Percentiles rank a stretch among this genome's conserved stretches.
phyloP scores from a whole-genome alignment of 2,113 vertebrate species.

The Ptyas mucosa region DNA sequence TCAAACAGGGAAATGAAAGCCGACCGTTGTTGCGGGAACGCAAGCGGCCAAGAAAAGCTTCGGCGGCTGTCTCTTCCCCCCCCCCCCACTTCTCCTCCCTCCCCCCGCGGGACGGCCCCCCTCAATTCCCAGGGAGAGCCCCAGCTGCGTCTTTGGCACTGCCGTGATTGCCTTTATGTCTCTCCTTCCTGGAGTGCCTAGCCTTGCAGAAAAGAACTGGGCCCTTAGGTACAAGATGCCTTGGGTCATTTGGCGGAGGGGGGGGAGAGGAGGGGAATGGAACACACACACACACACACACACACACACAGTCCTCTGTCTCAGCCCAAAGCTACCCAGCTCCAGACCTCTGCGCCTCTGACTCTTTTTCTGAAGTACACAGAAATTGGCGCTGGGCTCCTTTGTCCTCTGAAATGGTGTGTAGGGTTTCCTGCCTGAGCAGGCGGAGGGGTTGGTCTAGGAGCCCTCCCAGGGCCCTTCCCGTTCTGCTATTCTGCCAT shows the following conservation, averaged over 20 bases:
- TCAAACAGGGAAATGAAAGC: neutral
- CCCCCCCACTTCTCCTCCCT: too few relatives aligned
- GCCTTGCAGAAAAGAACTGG: neutral
- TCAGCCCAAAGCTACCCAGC: neutral
- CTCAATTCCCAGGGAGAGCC: neutral
- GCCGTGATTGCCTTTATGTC: neutral
- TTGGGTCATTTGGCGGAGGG: neutral
- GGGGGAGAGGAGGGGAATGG: too few relatives aligned
- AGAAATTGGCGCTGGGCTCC: too few relatives aligned
- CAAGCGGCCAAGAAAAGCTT: neutral
- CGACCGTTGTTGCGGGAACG: neutral
- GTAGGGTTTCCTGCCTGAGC: too few relatives aligned
- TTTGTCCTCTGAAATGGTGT: too few relatives aligned
- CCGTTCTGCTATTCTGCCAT: too few relatives aligned
- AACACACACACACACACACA: neutral
- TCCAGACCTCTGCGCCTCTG: too few relatives aligned
- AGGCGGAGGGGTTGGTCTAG: too few relatives aligned
- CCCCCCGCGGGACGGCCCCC: neutral
- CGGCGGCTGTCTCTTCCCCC: neutral
- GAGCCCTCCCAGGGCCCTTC: too few relatives aligned
- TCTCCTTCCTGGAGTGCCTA: neutral
- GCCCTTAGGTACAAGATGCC: neutral
- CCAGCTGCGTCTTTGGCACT: neutral
- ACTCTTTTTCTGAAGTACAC: too few relatives aligned
- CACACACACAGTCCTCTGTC: too few relatives aligned